These are phyloP conservation scores for Trissoscelio sp. DNA, from an alignment of 2,888 invertebrate species.

Conservation along the genomic window DNA sequence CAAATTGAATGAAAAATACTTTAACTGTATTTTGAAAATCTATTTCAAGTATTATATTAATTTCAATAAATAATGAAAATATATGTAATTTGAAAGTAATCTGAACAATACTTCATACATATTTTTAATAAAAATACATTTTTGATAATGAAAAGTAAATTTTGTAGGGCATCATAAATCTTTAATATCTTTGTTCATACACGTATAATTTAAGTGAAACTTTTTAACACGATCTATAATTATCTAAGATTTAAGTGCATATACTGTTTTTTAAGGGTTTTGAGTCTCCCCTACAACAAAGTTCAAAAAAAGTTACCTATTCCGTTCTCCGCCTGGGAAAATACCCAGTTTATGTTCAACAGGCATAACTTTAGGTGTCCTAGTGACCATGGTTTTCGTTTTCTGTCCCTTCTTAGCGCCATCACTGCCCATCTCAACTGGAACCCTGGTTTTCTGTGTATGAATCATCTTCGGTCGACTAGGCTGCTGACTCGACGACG, in stretches of 20 bases:
- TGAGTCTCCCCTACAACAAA: too few relatives aligned
- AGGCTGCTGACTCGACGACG: conserved; percentile 76
- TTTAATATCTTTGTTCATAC: too few relatives aligned
- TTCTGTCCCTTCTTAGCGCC: conserved; percentile 85
- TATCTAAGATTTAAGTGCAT: too few relatives aligned
- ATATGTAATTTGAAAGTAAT: neutral
- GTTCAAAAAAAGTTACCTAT: conserved; percentile 66
- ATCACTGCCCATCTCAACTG: conserved; percentile 84
- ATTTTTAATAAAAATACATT: too few relatives aligned
- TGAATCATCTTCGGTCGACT: conserved; percentile 90
- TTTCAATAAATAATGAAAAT: neutral
- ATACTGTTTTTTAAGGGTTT: too few relatives aligned
- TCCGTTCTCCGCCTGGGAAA: conserved; percentile 83
- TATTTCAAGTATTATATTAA: neutral
- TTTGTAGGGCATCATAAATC: too few relatives aligned
- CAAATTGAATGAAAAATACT: neutral
- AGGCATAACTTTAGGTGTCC: conserved; percentile 83
- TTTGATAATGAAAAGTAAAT: too few relatives aligned
- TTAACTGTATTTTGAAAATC: neutral
- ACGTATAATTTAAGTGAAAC: too few relatives aligned
- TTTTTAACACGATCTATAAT: neutral
- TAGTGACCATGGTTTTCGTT: conserved; percentile 85
- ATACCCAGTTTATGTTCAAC: conserved; percentile 81
- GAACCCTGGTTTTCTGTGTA: conserved; percentile 87
- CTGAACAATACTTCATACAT: too few relatives aligned